Evolutionary conservation across 2,888 invertebrate species (phyloP).

Genomic region (Euclidia mi): DNA sequence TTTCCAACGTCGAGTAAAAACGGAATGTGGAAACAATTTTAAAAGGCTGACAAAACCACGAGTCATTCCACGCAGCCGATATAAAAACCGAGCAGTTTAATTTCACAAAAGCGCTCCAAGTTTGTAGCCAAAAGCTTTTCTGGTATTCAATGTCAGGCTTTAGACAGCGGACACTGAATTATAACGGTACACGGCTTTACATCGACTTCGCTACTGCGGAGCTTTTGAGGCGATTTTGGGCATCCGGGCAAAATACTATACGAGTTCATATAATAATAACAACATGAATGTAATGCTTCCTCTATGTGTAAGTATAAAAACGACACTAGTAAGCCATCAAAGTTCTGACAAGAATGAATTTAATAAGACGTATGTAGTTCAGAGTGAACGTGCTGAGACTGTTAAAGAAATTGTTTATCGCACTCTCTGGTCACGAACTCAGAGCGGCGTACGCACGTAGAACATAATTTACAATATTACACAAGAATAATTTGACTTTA

Average conservation of each 20-base stretch:
- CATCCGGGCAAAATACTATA: neutral
- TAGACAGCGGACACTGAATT: conserved; percentile 56
- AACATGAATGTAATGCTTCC: neutral
- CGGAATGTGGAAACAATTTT: conserved; percentile 34
- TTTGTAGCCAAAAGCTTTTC: conserved; percentile 58
- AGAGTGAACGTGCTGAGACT: conserved; percentile 73
- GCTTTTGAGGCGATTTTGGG: conserved; percentile 54
- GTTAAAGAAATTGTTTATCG: conserved; percentile 65
- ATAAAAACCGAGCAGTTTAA: conserved; percentile 64
- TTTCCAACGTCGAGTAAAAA: conserved; percentile 30
- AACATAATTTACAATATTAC: conserved; percentile 55
- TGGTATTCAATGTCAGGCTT: conserved; percentile 58
- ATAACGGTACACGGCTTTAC: conserved; percentile 71
- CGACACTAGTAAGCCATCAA: conserved; percentile 31
- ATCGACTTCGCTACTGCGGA: conserved; percentile 62
- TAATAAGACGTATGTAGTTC: conserved; percentile 63
- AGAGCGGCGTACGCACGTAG: conserved; percentile 68
- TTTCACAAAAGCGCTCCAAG: conserved; percentile 63
- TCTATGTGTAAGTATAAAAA: conserved; percentile 16
- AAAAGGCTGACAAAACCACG: conserved; percentile 38
- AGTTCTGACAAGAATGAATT: conserved; percentile 59
- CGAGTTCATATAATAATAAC: neutral
- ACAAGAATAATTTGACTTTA: conserved; percentile 7
- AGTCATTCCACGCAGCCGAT: conserved; percentile 50
- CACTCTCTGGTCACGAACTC: conserved; percentile 75